phyloP scores from a whole-genome alignment of 2,797 vertebrate species.

The Lepilemur septentrionalis region DNA sequence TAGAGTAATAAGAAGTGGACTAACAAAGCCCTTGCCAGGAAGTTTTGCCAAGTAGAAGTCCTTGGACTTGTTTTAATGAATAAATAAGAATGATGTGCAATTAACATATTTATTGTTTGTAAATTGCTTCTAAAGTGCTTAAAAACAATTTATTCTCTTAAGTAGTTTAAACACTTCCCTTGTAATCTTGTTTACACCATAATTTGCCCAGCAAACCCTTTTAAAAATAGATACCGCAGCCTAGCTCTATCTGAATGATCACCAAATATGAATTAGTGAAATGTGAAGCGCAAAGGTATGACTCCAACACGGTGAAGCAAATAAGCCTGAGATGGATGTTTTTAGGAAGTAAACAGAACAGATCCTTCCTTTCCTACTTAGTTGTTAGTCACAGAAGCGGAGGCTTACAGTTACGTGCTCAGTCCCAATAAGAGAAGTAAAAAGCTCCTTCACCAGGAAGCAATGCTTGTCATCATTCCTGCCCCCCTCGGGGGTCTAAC shows the following conservation, averaged over 20 bases:
- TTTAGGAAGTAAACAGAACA: conserved; percentile 26
- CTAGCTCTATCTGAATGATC: not conserved
- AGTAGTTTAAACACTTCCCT: conserved; percentile 65
- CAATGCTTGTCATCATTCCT: not conserved
- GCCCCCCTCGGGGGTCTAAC: not conserved
- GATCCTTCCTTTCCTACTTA: conserved; percentile 26
- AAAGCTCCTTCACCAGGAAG: not conserved
- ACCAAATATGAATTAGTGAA: conserved; percentile 44
- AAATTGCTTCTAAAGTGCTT: conserved; percentile 70
- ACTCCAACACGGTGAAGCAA: not conserved
- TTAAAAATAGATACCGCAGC: conserved; percentile 16
- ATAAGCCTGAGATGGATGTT: conserved; percentile 3
- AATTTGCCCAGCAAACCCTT: conserved; percentile 43
- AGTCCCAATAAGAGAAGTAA: not conserved
- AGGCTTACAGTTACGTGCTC: not conserved
- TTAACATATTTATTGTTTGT: conserved; percentile 70
- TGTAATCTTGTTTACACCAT: conserved; percentile 58
- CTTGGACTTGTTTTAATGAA: conserved; percentile 71
- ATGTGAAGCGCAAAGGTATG: conserved; percentile 5
- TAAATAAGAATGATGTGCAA: conserved; percentile 70
- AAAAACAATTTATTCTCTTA: conserved; percentile 66
- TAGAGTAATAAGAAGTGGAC: conserved; percentile 57
- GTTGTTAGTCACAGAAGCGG: not conserved
- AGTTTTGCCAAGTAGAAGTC: conserved; percentile 62
- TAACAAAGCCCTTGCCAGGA: conserved; percentile 66